Conservation (phyloP, 2,113 vertebrate species). For the Alaudala cheleensis region DNA sequence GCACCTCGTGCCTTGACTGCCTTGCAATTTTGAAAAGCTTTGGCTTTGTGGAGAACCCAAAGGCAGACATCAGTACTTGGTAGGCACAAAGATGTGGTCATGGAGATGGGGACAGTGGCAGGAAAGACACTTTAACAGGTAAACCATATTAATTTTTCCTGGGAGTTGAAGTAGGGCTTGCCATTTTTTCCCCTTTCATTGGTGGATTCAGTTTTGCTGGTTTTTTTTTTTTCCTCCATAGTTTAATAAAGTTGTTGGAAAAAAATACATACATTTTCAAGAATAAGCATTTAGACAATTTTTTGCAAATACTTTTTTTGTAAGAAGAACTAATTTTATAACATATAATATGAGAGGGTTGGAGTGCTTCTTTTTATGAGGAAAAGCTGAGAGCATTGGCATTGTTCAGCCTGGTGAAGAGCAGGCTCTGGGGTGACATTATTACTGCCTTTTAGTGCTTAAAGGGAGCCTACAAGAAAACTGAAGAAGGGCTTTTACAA, state of each 20-base stretch:
- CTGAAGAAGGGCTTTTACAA: not conserved
- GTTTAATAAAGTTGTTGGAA: not conserved
- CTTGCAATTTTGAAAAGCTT: not conserved
- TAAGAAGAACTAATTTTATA: not conserved
- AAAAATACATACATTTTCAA: not conserved
- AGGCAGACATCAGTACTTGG: not conserved
- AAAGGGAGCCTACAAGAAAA: not conserved
- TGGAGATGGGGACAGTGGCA: not conserved
- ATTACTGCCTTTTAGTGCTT: not conserved
- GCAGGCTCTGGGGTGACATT: not conserved
- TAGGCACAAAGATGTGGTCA: not conserved
- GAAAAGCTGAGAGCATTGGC: not conserved
- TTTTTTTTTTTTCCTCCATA: rapidly evolving
- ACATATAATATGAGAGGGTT: not conserved
- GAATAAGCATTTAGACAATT: not conserved
- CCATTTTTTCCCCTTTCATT: not conserved
- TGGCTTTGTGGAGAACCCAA: not conserved
- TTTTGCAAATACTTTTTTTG: not conserved
- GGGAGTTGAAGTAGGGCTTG: not conserved
- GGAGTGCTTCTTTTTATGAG: not conserved
- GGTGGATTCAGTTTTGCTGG: not conserved
- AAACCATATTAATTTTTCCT: not conserved
- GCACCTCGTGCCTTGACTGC: not conserved
- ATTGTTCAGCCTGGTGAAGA: not conserved
- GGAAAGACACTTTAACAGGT: not conserved